phyloP scores from a whole-genome alignment of 1,140 invertebrate genomes.

The Lineus longissimus region DNA sequence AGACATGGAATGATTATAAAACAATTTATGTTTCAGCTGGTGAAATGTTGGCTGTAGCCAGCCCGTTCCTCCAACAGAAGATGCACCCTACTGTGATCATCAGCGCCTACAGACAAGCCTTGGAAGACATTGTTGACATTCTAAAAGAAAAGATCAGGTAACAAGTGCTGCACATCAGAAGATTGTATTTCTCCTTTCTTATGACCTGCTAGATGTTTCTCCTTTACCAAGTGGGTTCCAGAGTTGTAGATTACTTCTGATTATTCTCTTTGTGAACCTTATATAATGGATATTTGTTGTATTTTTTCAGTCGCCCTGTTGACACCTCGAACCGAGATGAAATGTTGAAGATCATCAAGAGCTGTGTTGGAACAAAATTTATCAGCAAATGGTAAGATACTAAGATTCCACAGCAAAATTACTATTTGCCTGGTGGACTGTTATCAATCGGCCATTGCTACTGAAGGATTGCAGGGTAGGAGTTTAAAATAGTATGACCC shows the following conservation, averaged over 20 bases:
- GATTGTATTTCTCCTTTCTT: too few species aligned
- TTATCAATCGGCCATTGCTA: too few species aligned
- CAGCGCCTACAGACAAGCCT: slow-evolving; percentile 84
- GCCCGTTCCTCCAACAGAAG: slow-evolving; percentile 89
- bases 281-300: not conserved
- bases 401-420: slow-evolving; percentile 11
- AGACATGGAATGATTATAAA: too few species aligned
- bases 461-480: not conserved
- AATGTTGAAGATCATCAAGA: slow-evolving; percentile 78
- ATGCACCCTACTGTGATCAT: slow-evolving; percentile 98
- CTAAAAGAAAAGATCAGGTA: slow-evolving; percentile 74
- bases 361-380: slow-evolving; percentile 98
- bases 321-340: slow-evolving; percentile 80
- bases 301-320: slow-evolving; percentile 65
- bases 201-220: too few species aligned
- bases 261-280: not conserved
- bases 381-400: slow-evolving; percentile 78
- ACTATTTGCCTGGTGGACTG: too few species aligned
- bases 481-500: too few species aligned
- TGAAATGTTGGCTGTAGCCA: slow-evolving; percentile 87
- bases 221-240: too few species aligned
- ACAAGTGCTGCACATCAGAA: not conserved
- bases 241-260: too few species aligned
- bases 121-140: slow-evolving; percentile 86
- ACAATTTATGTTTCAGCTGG: slow-evolving; percentile 73